Base-by-base conservation (phyloP, 2,113 vertebrate species). In the Rhagologus leucostigma region DNA sequence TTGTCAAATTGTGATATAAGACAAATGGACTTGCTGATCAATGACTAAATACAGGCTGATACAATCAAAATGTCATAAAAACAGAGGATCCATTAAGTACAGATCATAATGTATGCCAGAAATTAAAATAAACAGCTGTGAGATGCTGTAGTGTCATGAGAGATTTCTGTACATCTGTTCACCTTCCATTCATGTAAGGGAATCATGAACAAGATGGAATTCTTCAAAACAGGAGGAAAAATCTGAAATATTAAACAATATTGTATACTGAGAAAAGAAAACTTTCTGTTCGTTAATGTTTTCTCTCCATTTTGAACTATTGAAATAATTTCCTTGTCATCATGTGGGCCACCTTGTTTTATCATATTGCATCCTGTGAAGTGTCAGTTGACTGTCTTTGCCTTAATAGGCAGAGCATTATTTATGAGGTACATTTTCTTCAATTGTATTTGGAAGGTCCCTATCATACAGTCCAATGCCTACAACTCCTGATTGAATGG, bases 21-120 rank as follows among this genome's bases (percentile, higher is more conserved):
- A 81, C 71, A 94, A 96, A 67, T 75, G 47, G 56, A 94, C 41
- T 53, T 93, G 68, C 82, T 93, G 93, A 92, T 95, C 78, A 88
- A 56, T 93, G 47, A 74, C 39, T 75, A 60, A 59, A 87, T 81
- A 64, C 32, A 46, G 75, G 47, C 56, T 93, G 88, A 78, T 94
- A n/a, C 37, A 80, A 90, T 87, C 59, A 75, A 94, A 92, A 90
- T 90, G 49, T 76, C 60, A 39, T 90, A 81, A 95, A 71, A 95
- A 71, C 47, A 78, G 85, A 84, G 56, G 42, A 92, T 81, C 64
- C 80, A 53, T 93, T 78, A 93, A 68, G 59, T 74, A 65, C 0
- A 0, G 55, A 91, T 96, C 82, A 63, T 74, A 77, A 85, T 37
- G 63, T 74, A 41, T 81, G 60, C 68, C 73, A 86, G 80, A 93